Base-by-base conservation (phyloP, 2,797 vertebrate species). In the Harpagifer antarcticus region DNA sequence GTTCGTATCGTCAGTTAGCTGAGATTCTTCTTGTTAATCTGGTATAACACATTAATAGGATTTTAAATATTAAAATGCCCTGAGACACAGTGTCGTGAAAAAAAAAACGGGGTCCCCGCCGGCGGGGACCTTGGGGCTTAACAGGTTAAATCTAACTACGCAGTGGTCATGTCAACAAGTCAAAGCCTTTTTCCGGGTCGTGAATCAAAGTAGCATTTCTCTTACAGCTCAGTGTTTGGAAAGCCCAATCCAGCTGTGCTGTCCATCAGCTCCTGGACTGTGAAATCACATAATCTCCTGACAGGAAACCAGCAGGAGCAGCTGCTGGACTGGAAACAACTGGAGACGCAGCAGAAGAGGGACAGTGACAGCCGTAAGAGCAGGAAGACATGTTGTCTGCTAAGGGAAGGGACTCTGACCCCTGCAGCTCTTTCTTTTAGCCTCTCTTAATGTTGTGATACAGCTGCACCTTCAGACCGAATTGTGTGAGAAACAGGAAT, bases 241-340 rank as follows among this genome's bases (percentile, higher is more conserved):
- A 71, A 76, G 37, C 27, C 49, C 17, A 27, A 43, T 62, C 49
- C 87, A 91, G 83, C 85, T 88, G 89, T 70, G 65, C 61, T 7
- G 64, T 80, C 78, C 57, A 73, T 81, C 75, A 75, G 76, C 43
- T 44, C 50, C 27, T 31, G 13, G 27, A 76, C 80, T 81, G 79
- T 88, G 81, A 86, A 83, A 85, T 88, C 33, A 64, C 43, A 76
- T 83, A 81, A 89, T 87, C 84, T 78, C 56, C 77, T 72, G 61
- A 53, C 77, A 86, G 78, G 86, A 84, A 88, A 79, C 19, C 72
- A 74, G 63, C 74, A 67, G 69, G 48, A 85, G 67, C 88, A 86
- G 81, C 90, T 89, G 82, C 62, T 70, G 68, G 73, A 62, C 42
- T 72, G 67, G 67, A 71, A 75, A 69, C 42, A 69, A 60, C 72